phyloP scores from a whole-genome alignment of 2,888 invertebrate species.

The Ceraclea dissimilis region DNA sequence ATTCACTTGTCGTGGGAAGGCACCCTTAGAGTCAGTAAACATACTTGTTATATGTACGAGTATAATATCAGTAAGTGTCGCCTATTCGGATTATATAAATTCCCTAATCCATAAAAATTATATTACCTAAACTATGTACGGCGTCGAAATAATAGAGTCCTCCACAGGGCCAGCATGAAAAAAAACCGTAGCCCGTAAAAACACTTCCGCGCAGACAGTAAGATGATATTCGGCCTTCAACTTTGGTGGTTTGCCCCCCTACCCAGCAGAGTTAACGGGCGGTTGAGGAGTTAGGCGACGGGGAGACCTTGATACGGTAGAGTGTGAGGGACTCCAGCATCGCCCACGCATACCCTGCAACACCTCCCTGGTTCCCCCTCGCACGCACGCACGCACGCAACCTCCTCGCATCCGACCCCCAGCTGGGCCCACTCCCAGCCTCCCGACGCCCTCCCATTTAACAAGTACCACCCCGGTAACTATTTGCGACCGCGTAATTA shows the following conservation, averaged over 20 bases:
- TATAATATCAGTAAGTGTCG: neutral
- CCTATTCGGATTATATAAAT: neutral
- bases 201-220: conserved; percentile 25
- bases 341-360: conserved; percentile 44
- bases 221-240: conserved; percentile 26
- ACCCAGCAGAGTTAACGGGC: conserved; percentile 31
- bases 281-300: conserved; percentile 31
- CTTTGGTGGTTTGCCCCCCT: conserved; percentile 19
- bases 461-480: conserved; percentile 22
- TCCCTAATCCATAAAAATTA: neutral
- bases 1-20: neutral
- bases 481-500: conserved; percentile 25
- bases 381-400: conserved; percentile 38
- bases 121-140: neutral
- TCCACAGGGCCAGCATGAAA: conserved; percentile 1
- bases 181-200: conserved; percentile 18
- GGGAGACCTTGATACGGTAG: conserved; percentile 27
- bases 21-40: too few relatives aligned
- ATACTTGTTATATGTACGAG: too few relatives aligned
- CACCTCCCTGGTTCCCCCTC: conserved; percentile 27
- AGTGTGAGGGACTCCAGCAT: conserved; percentile 33
- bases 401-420: conserved; percentile 45
- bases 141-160: neutral
- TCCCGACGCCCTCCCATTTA: conserved; percentile 16
- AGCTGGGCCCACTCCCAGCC: conserved; percentile 38